Base-by-base conservation (phyloP, 2,113 vertebrate species). In the Laterallus jamaicensis region DNA sequence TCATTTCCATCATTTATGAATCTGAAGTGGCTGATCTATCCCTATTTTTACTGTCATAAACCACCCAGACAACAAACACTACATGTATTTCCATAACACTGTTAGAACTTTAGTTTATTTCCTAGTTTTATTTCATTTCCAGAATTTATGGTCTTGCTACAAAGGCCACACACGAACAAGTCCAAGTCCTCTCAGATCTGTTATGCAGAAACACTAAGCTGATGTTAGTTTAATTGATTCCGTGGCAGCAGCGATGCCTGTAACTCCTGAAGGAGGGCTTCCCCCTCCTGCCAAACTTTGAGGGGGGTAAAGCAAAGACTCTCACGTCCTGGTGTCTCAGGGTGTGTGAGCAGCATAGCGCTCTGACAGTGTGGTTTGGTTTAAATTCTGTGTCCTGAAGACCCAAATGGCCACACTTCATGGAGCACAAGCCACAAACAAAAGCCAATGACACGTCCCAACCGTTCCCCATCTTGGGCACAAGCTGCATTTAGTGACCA, bases 221-320 rank as follows among this genome's bases (percentile, higher is more conserved):
- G 86, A 47, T 91, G 83, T 71, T 59, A 59, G 82, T 94, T 91
- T 88, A 93, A 92, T 83, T 88, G 93, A 96, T 88, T 83, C 88
- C 58, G 90, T 15, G 79, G 76, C 76, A 86, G 88, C 88, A 86
- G 92, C 0, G 3, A 67, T 47, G 90, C 67, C 64, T 84, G 50
- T 42, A 88, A 56, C 93, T 86, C 76, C 59, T 92, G 88, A 91
- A 88, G 73, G 71, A 67, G 70, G 76, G 55, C 50, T 75, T 85
- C 89, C 47, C 86, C 73, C 86, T 77, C 58, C 71, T 15, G 28
- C 79, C 82, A 86, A 92, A 85, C 92, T 92, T 94, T 78, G 90
- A 56, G 79, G 10, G 9, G 64, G 60, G 66, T 32, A 93, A 90
- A 95, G 90, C 56, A 94, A 88, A 92, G 90, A 92, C 58, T 49